These are phyloP conservation scores for Hipposideros larvatus DNA, from an alignment of 2,797 vertebrate species.

Conservation along the genomic window DNA sequence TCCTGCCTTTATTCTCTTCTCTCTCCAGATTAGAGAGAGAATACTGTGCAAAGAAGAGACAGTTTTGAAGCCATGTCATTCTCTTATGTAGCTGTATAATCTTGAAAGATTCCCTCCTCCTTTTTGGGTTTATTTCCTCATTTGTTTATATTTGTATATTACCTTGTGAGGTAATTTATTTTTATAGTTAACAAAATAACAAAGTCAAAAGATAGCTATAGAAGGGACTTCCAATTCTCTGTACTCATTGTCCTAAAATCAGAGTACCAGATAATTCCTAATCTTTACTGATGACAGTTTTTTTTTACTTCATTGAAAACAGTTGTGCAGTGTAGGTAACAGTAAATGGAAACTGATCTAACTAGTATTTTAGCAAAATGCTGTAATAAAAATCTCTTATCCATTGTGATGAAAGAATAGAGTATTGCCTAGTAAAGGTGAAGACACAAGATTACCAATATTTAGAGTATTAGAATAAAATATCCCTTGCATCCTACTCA, in stretches of 20 bases:
- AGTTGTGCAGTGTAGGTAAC: neutral
- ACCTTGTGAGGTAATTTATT: neutral
- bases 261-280: slow-evolving; percentile 27
- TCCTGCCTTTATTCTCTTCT: slow-evolving; percentile 35
- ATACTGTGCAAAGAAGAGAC: neutral
- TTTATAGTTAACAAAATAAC: slow-evolving; percentile 49
- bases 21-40: slow-evolving; percentile 12
- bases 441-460: slow-evolving; percentile 8
- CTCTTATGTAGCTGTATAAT: slow-evolving; percentile 21
- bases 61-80: neutral
- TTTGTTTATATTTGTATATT: slow-evolving; percentile 21
- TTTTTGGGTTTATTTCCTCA: slow-evolving; percentile 30
- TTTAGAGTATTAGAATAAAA: slow-evolving; percentile 34
- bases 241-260: slow-evolving; percentile 22
- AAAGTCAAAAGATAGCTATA: slow-evolving; percentile 2
- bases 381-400: neutral
- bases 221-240: neutral
- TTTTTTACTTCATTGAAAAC: neutral
- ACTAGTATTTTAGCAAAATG: neutral
- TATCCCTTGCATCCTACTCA: neutral
- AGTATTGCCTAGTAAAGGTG: neutral
- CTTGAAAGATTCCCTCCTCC: neutral
- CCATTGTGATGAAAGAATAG: neutral
- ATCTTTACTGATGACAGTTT: neutral
- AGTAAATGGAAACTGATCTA: slow-evolving; percentile 36